Evolutionary conservation across 2,888 invertebrate genomes (phyloP).

Genomic region (Acleris emargana): DNA sequence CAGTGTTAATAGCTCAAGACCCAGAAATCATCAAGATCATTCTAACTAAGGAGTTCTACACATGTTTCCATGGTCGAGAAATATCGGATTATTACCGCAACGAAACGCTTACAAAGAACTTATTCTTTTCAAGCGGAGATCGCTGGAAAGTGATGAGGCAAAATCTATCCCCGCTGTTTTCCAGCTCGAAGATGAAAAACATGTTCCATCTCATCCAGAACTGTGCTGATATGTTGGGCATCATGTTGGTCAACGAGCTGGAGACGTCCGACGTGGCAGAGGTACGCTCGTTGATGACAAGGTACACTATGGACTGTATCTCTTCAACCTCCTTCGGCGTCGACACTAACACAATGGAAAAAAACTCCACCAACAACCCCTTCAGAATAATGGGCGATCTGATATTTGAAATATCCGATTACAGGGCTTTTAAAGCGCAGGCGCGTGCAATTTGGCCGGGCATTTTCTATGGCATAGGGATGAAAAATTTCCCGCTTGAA

Average conservation of each 20-base stretch:
- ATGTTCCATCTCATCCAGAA: conserved; percentile 51
- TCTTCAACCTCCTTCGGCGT: conserved; percentile 52
- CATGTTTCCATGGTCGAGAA: conserved; percentile 48
- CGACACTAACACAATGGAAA: conserved; percentile 49
- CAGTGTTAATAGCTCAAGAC: conserved; percentile 39
- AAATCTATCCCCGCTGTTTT: conserved; percentile 48
- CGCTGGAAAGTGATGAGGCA: conserved; percentile 49
- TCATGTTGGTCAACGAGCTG: conserved; percentile 38
- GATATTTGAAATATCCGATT: conserved; percentile 42
- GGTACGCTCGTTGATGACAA: conserved; percentile 42
- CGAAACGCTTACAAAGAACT: conserved; percentile 45
- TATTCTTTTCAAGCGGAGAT: conserved; percentile 48
- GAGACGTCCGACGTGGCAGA: conserved; percentile 38
- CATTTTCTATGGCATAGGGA: conserved; percentile 49
- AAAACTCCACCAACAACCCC: conserved; percentile 43
- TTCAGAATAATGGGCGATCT: conserved; percentile 47
- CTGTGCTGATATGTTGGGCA: conserved; percentile 43
- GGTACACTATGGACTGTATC: conserved; percentile 53
- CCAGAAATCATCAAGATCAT: conserved; percentile 48
- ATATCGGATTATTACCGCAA: conserved; percentile 41
- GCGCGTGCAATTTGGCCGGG: conserved; percentile 51
- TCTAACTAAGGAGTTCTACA: conserved; percentile 47
- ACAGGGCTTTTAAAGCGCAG: conserved; percentile 40
- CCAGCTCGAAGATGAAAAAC: conserved; percentile 48
- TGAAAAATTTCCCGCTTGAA: conserved; percentile 43